Evolutionary conservation across 1,140 invertebrate genomes (phyloP).

Genomic region (Ceratosolen solmsi): DNA sequence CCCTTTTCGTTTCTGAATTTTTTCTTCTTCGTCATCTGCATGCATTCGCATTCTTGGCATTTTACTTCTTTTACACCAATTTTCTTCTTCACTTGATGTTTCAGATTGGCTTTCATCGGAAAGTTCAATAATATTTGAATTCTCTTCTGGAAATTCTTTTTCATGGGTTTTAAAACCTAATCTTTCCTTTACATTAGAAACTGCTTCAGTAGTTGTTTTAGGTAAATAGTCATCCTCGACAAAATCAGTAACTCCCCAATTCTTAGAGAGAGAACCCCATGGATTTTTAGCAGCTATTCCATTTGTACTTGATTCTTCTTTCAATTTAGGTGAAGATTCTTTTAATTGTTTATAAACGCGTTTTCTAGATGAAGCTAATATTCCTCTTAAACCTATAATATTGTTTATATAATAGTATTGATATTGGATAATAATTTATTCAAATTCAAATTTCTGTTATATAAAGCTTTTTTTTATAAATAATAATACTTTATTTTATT

Average conservation of each 20-base stretch:
- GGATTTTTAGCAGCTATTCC: constrained; percentile 77
- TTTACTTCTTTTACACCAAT: constrained; percentile 78
- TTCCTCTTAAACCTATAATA: constrained; percentile 72
- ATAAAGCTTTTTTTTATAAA: too few species aligned
- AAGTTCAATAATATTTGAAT: constrained; percentile 38
- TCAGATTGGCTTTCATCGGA: constrained; percentile 63
- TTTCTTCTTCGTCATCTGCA: constrained; percentile 88
- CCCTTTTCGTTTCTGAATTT: constrained; percentile 69
- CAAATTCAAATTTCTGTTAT: too few species aligned
- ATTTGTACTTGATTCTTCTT: constrained; percentile 62
- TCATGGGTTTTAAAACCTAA: constrained; percentile 64
- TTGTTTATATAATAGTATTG: too few species aligned
- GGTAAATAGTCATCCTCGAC: constrained; percentile 74
- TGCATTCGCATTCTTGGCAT: constrained; percentile 87
- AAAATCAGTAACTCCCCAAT: constrained; percentile 79
- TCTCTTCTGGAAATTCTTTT: constrained; percentile 21
- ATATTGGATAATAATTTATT: too few species aligned
- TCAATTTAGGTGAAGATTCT: constrained; percentile 53
- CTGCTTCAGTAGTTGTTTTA: constrained; percentile 36
- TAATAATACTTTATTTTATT: too few species aligned
- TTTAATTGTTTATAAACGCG: constrained; percentile 65
- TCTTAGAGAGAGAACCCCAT: constrained; percentile 80
- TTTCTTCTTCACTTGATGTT: constrained; percentile 72
- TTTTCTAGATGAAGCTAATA: constrained; percentile 75
- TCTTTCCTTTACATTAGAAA: constrained; percentile 64